phyloP scores from a whole-genome alignment of 2,113 vertebrate species.

The Sinocyclocheilus maitianheensis region DNA sequence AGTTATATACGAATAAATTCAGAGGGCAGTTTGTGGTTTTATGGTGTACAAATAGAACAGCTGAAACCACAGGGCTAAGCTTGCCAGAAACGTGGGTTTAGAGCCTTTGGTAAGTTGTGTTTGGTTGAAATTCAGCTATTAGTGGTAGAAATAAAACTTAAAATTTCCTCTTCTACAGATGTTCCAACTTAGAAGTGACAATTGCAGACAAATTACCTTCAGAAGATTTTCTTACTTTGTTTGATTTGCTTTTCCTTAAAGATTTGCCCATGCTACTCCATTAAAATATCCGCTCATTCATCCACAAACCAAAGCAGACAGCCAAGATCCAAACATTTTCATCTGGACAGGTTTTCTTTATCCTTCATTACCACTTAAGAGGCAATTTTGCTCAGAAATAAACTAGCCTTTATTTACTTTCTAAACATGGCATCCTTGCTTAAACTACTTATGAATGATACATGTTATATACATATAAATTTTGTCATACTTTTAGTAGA shows the following conservation, averaged over 20 bases:
- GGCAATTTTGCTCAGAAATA: slow-evolving; percentile 33
- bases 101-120: slow-evolving; percentile 27
- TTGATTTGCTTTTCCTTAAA: slow-evolving; percentile 51
- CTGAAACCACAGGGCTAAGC: slow-evolving; percentile 40
- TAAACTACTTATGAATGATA: slow-evolving; percentile 18
- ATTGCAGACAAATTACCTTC: slow-evolving; percentile 69
- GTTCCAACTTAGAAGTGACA: slow-evolving; percentile 65
- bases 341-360: slow-evolving; percentile 43
- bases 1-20: slow-evolving; percentile 69
- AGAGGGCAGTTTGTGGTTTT: slow-evolving; percentile 52
- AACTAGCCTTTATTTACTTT: slow-evolving; percentile 38
- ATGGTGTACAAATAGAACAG: slow-evolving; percentile 49
- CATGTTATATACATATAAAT: not conserved
- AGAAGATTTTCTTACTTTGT: slow-evolving; percentile 60
- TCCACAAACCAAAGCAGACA: slow-evolving; percentile 40
- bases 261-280: not conserved
- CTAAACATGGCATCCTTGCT: slow-evolving; percentile 18
- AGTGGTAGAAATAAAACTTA: slow-evolving; percentile 63
- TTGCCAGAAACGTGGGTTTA: slow-evolving; percentile 14
- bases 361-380: slow-evolving; percentile 42
- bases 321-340: slow-evolving; percentile 45
- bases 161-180: slow-evolving; percentile 60
- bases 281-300: slow-evolving; percentile 37
- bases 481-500: slow-evolving; percentile 12
- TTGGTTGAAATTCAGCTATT: slow-evolving; percentile 53